Conservation (phyloP, 2,888 invertebrate species). For the Cynaeus angustus region DNA sequence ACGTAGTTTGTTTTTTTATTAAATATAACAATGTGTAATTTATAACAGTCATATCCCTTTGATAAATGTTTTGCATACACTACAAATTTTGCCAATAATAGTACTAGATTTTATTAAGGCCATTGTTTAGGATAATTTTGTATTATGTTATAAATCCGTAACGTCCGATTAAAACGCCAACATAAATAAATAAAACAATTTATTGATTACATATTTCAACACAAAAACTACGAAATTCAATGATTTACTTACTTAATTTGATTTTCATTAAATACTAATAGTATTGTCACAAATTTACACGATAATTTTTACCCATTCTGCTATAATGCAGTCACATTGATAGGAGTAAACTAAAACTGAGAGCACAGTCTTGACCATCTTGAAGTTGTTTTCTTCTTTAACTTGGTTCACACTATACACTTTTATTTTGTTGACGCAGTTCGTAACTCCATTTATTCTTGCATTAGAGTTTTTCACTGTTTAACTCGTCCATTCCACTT, state of each 20-base stretch:
- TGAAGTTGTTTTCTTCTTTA: constrained; percentile 11
- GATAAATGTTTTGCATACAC: neutral
- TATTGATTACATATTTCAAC: constrained; percentile 62
- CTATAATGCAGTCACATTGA: constrained; percentile 56
- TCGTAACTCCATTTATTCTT: constrained; percentile 29
- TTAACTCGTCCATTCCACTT: constrained; percentile 31
- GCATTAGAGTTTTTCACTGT: constrained; percentile 29
- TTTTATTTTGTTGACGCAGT: constrained; percentile 30
- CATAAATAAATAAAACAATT: constrained; percentile 64
- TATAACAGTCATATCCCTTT: neutral
- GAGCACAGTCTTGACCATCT: constrained; percentile 28
- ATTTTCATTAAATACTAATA: constrained; percentile 58
- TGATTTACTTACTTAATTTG: constrained; percentile 55
- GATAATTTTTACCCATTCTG: constrained; percentile 47
- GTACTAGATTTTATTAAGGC: neutral
- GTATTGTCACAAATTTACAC: constrained; percentile 67
- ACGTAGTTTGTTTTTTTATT: no score
- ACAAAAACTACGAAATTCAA: constrained; percentile 55
- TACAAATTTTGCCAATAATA: neutral
- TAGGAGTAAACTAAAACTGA: constrained; percentile 54
- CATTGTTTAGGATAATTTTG: neutral
- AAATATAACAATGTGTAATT: no score
- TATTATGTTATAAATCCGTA: neutral
- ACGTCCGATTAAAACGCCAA: constrained; percentile 20
- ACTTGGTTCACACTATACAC: constrained; percentile 35